phyloP scores from a whole-genome alignment of 2,888 invertebrate species.

The Cactoblastis cactorum region DNA sequence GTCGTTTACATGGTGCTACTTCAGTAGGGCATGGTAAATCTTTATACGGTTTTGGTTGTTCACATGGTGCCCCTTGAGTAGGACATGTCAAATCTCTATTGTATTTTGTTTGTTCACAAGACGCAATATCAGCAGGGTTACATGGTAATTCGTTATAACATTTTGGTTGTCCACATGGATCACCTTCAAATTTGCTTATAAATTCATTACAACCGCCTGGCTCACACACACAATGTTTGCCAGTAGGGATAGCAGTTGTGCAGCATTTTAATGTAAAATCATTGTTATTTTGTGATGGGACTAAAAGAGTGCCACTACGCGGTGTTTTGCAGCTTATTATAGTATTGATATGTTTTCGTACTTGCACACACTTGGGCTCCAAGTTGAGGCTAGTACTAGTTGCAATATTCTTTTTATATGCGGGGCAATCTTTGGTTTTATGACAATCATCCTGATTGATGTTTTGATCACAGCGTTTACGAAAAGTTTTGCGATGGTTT shows the following conservation, averaged over 20 bases:
- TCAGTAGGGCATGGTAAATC: no score
- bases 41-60: no score
- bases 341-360: neutral
- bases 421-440: neutral
- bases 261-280: neutral
- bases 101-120: neutral
- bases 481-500: neutral
- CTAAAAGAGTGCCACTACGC: neutral
- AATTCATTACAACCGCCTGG: neutral
- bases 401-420: neutral
- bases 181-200: neutral
- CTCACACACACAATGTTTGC: neutral
- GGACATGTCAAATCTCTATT: no score
- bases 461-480: neutral
- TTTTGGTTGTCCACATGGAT: neutral
- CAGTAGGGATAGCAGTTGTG: neutral
- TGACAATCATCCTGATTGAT: neutral
- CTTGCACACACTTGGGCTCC: neutral
- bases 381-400: neutral
- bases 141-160: neutral
- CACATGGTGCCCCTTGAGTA: no score
- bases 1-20: no score
- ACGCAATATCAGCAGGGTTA: neutral
- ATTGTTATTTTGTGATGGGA: neutral
- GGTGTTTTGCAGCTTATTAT: neutral